These are phyloP conservation scores for Agrochola litura DNA, from an alignment of 2,888 invertebrate species.

Conservation along the genomic window DNA sequence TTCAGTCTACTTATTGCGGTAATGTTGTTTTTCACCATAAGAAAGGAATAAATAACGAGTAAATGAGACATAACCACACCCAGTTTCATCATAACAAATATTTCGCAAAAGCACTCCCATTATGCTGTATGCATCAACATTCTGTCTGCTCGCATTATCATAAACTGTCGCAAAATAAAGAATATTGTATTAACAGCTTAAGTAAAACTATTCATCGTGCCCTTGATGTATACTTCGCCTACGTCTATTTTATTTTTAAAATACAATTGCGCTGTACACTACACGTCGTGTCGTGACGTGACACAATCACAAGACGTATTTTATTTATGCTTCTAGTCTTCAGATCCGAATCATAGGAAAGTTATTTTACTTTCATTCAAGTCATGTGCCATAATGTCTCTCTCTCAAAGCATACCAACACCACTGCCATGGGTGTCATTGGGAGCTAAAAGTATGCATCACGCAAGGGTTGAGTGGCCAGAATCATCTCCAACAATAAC, in stretches of 20 bases:
- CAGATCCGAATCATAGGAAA: constrained; percentile 48
- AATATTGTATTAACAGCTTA: constrained; percentile 48
- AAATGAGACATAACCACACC: neutral
- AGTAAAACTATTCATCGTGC: constrained; percentile 39
- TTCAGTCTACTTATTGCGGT: neutral
- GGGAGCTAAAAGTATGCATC: constrained; percentile 34
- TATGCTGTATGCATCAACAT: constrained; percentile 4
- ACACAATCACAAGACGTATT: constrained; percentile 58
- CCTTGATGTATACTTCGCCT: constrained; percentile 58
- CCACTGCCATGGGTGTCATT: constrained; percentile 13
- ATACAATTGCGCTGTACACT: constrained; percentile 56
- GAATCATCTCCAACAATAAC: constrained; percentile 3
- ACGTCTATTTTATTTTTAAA: constrained; percentile 61
- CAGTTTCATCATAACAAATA: constrained; percentile 19
- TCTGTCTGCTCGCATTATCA: constrained; percentile 8
- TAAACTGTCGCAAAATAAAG: constrained; percentile 32
- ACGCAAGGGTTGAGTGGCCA: constrained; percentile 54
- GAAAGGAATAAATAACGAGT: neutral
- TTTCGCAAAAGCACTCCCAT: constrained; percentile 18
- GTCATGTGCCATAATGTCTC: constrained; percentile 56
- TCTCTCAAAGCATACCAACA: constrained; percentile 26
- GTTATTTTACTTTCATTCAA: constrained; percentile 57
- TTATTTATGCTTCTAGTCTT: constrained; percentile 41
- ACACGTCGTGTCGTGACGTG: constrained; percentile 58
- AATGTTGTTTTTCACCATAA: neutral